phyloP scores from a whole-genome alignment of 2,113 vertebrate species.

The Poecile atricapillus region DNA sequence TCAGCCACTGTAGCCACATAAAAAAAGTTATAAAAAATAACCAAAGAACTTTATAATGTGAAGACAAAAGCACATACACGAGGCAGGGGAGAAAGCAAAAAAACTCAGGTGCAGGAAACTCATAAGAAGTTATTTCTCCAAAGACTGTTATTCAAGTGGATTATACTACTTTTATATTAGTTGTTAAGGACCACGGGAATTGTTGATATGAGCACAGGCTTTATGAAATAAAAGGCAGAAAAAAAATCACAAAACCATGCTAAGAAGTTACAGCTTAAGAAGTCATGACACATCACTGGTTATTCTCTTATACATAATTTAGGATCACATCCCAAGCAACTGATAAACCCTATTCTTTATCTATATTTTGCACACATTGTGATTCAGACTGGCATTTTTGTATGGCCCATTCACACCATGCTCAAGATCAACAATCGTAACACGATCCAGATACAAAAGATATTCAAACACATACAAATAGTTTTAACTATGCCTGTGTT shows the following conservation, averaged over 20 bases:
- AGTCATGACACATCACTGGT: background rate
- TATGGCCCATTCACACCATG: background rate
- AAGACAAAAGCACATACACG: background rate
- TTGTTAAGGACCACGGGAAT: background rate
- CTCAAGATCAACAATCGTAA: background rate
- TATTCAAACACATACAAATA: background rate
- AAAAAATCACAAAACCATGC: background rate
- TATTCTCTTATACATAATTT: background rate
- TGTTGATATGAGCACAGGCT: background rate
- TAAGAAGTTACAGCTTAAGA: background rate
- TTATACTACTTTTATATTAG: background rate
- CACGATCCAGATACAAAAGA: background rate
- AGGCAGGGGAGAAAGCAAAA: rapidly evolving
- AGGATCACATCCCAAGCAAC: background rate
- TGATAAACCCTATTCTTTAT: background rate
- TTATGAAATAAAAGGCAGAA: background rate
- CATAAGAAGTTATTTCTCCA: background rate
- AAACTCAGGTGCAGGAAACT: background rate
- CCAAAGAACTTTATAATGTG: background rate
- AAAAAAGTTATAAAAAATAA: background rate
- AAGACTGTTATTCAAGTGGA: background rate
- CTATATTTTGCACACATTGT: rapidly evolving
- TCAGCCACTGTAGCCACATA: background rate
- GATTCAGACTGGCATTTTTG: background rate
- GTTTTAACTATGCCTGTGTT: background rate